phyloP scores from a whole-genome alignment of 2,113 vertebrate species.

The Charina bottae region DNA sequence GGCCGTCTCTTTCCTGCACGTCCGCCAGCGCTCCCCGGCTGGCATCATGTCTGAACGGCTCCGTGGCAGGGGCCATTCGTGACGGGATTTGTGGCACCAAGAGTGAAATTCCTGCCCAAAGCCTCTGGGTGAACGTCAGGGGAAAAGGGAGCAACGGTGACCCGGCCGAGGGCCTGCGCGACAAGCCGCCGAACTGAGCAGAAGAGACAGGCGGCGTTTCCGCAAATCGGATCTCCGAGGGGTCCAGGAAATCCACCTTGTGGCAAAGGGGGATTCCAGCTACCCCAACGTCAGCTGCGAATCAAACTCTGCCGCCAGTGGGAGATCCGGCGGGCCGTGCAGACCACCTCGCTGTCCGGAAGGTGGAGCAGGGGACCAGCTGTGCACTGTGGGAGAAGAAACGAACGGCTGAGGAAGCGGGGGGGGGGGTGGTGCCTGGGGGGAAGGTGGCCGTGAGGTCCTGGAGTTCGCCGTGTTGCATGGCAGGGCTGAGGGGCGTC shows the following conservation, averaged over 20 bases:
- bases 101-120: background rate
- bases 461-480: background rate
- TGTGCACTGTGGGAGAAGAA: no score
- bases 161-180: background rate
- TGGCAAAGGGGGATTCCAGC: background rate
- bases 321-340: background rate
- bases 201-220: background rate
- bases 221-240: background rate
- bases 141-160: background rate
- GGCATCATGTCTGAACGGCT: no score
- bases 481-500: background rate
- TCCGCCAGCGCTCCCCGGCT: no score
- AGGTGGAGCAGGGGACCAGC: background rate
- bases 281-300: background rate
- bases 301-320: background rate
- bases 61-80: no score
- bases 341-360: accelerated
- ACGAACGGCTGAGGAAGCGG: background rate
- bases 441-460: no score
- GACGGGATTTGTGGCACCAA: background rate
- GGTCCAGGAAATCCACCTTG: background rate
- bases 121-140: background rate
- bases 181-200: no score
- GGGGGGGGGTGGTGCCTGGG: accelerated
- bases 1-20: no score